Base-by-base conservation (phyloP, 2,113 vertebrate species). In the Phyllopteryx taeniolatus region DNA sequence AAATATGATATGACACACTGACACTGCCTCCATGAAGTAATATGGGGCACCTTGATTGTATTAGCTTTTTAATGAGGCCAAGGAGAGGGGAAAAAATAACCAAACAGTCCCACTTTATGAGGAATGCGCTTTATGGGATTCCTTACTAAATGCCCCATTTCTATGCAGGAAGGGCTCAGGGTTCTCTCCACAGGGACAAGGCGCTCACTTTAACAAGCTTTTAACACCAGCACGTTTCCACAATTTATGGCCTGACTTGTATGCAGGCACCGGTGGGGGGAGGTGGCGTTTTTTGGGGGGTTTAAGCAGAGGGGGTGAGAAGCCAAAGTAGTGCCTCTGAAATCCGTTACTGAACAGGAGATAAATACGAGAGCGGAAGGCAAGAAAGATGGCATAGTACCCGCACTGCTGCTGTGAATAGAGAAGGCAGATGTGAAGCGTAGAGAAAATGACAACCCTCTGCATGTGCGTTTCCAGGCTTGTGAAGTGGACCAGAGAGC, bases 11-110 rank as follows among this genome's bases (percentile, higher is more conserved):
- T 43, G 72, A 81, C 76, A 77, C 67, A 66, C 71, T 47, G 68
- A 77, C 68, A 57, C 54, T 46, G 53, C 22, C 76, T 85, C 62
- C 11, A 19, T 78, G 42, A 69, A 81, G 73, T 57, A 82, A 88
- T 86, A 68, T 84, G 75, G 86, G 88, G 79, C 89, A 89, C 86
- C 87, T 90, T 90, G 86, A 87, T 70, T 73, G 85, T 86, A 89
- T 84, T 76, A 69, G 79, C 67, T 68, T 64, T 81, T 83, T 89
- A 90, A 93, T 83, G 86, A 87, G 90, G 84, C 81, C 83, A 81
- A 88, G 84, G 83, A 90, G 84, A 81, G 59, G 75, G 76, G 80
- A 72, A 85, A 61, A 80, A 88, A 86, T 82, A 85, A 88, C 75
- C 54, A 82, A 85, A 84, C 76, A 87, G 83, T 73, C 83, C 69